Evolutionary conservation across 2,113 vertebrate species (phyloP).

Genomic region (Peromyscus maniculatus): DNA sequence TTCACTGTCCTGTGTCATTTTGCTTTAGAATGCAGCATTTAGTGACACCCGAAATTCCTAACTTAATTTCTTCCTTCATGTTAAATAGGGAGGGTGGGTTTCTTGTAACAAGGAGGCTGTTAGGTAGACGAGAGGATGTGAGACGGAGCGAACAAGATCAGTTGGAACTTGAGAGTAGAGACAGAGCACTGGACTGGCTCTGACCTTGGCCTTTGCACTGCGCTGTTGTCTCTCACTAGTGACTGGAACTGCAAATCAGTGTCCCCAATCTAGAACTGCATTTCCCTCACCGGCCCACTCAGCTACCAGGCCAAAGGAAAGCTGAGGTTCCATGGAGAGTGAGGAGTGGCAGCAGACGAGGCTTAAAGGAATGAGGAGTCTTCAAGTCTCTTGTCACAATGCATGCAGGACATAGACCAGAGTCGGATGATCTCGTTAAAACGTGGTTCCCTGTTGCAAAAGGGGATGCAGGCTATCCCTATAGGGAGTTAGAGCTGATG

Average conservation of each 20-base stretch:
- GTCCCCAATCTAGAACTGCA: fast-evolving
- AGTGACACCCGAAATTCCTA: neutral
- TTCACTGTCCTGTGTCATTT: neutral
- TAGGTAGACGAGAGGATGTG: neutral
- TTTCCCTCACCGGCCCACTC: neutral
- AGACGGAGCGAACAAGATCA: fast-evolving
- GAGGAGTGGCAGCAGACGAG: neutral
- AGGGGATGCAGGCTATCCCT: fast-evolving
- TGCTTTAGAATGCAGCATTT: neutral
- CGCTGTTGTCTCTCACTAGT: no score
- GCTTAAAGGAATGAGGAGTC: neutral
- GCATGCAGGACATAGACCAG: no score
- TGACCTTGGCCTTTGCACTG: neutral
- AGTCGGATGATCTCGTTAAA: neutral
- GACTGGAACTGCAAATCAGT: no score
- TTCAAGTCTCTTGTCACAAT: neutral
- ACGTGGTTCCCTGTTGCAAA: neutral
- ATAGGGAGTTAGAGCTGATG: fast-evolving
- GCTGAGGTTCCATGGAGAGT: neutral
- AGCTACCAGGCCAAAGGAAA: neutral
- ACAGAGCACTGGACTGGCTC: neutral
- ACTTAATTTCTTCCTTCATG: neutral
- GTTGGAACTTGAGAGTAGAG: neutral
- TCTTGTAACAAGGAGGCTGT: neutral
- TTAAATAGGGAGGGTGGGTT: no score